phyloP scores from a whole-genome alignment of 1,140 invertebrate species.

The Pseudoatta argentina region DNA sequence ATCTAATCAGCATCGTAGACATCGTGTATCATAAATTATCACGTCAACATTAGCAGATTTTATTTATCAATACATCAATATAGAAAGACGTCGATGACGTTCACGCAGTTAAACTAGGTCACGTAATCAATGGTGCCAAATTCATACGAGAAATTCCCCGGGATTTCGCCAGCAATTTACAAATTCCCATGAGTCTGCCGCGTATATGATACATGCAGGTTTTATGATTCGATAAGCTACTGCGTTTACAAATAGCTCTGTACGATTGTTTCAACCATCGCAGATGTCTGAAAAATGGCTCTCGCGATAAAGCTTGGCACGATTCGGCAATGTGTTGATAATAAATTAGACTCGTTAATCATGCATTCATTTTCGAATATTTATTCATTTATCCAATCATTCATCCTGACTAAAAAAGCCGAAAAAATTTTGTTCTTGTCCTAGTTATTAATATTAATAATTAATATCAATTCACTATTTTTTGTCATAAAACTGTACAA shows the following conservation, averaged over 20 bases:
- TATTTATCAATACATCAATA: slow-evolving; percentile 46
- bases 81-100: slow-evolving; percentile 8
- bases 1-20: slow-evolving; percentile 24
- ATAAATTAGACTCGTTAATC: background rate
- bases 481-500: background rate
- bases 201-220: background rate
- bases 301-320: background rate
- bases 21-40: slow-evolving; percentile 11
- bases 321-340: background rate
- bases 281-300: background rate
- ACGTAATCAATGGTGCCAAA: slow-evolving; percentile 17
- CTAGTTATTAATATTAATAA: background rate
- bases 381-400: background rate
- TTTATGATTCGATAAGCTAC: slow-evolving; percentile 17
- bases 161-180: background rate
- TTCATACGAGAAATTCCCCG: slow-evolving; percentile 61
- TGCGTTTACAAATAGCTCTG: slow-evolving; percentile 15
- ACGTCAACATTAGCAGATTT: slow-evolving; percentile 24
- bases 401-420: background rate
- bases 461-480: background rate
- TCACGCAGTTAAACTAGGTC: slow-evolving; percentile 46
- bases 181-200: background rate
- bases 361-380: background rate
- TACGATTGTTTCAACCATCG: slow-evolving; percentile 8
- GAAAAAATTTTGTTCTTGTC: background rate